Evolutionary conservation across 2,113 vertebrate species (phyloP).

Genomic region (Megaceryle torquata): DNA sequence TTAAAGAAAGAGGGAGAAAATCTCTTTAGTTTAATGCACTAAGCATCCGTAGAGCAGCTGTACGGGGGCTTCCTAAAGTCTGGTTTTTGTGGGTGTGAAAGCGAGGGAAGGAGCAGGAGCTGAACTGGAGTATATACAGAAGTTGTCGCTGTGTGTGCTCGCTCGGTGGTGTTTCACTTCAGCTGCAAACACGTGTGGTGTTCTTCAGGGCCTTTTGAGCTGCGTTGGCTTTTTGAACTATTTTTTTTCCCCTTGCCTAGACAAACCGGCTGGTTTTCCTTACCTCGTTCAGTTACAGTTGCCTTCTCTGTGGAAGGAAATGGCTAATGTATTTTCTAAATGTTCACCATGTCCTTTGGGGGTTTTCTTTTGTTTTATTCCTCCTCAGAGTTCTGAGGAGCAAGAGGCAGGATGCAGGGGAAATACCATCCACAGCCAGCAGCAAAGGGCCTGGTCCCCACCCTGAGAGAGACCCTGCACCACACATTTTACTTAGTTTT

Average conservation of each 20-base stretch:
- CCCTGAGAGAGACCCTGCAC: neutral
- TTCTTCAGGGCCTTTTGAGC: neutral
- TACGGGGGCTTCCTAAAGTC: neutral
- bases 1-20: neutral
- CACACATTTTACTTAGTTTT: neutral
- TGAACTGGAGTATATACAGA: accelerated
- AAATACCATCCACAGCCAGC: accelerated
- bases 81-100: neutral
- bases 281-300: neutral
- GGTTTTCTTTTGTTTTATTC: constrained; percentile 17
- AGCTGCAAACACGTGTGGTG: neutral
- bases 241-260: neutral
- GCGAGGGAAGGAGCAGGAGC: neutral
- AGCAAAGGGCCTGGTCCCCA: neutral
- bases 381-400: neutral
- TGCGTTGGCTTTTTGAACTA: neutral
- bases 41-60: neutral
- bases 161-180: accelerated
- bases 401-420: neutral
- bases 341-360: neutral
- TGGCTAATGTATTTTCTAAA: neutral
- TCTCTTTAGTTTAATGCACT: neutral
- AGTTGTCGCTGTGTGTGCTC: accelerated
- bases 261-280: neutral
- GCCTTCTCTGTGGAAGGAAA: constrained; percentile 9